Evolutionary conservation across 2,113 vertebrate genomes (phyloP).

Genomic region (Candoia aspera): DNA sequence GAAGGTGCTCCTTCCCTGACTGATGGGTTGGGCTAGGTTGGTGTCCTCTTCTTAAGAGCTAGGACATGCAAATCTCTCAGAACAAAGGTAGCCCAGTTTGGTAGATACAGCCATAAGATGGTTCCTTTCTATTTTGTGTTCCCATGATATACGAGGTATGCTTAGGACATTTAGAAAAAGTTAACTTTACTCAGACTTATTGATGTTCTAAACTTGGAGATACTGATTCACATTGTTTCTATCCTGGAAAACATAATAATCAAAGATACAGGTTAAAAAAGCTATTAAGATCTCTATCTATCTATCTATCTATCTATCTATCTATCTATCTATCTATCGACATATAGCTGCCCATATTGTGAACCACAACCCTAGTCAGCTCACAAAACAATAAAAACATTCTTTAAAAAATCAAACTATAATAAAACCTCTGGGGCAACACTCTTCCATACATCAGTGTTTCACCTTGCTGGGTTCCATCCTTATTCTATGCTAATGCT

Average conservation of each 20-base stretch:
- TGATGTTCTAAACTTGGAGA: background rate
- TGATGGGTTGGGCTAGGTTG: background rate
- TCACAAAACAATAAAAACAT: no score
- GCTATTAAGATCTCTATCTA: background rate
- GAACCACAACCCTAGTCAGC: no score
- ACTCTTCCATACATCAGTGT: background rate
- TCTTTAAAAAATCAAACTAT: background rate
- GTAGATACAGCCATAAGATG: background rate
- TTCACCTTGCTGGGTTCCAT: background rate
- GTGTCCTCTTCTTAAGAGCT: background rate
- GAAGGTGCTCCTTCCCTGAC: background rate
- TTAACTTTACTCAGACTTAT: background rate
- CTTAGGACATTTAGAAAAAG: background rate
- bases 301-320: background rate
- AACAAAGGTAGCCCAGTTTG: background rate
- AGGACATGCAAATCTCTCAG: background rate
- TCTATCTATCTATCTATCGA: background rate
- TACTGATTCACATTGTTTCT: background rate
- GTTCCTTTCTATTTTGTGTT: background rate
- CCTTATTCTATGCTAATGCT: background rate
- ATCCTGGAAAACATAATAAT: background rate
- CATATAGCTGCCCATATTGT: no score
- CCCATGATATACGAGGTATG: background rate
- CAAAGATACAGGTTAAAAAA: background rate
- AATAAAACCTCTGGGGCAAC: background rate